A percentile compares a stretch with the other conserved stretches of the same genome.
Evolutionary conservation across 2,113 vertebrate species (phyloP).

Genomic region (Scortum barcoo): DNA sequence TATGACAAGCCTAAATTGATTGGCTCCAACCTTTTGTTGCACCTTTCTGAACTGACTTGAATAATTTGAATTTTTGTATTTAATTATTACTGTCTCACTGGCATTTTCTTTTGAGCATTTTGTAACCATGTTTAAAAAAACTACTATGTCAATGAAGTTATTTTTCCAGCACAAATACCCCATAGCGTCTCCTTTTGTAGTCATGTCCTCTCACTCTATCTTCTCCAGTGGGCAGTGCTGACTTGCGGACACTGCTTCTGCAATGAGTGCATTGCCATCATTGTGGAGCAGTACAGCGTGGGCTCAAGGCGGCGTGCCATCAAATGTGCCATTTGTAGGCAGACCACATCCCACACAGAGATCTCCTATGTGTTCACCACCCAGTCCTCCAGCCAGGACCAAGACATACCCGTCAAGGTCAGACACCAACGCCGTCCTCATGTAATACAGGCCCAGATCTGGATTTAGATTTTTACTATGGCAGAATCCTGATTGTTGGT

Average conservation of each 20-base stretch:
- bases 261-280: constrained; percentile 95
- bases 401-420: constrained; percentile 96
- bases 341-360: constrained; percentile 95
- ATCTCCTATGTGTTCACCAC: constrained; percentile 98
- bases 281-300: constrained; percentile 96
- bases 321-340: constrained; percentile 97
- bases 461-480: not conserved
- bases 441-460: not conserved
- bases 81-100: not conserved
- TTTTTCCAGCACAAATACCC: not conserved
- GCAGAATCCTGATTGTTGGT: not conserved
- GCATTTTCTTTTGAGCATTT: not conserved
- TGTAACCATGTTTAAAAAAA: not conserved
- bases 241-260: constrained; percentile 99
- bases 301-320: constrained; percentile 92
- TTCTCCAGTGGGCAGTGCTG: constrained; percentile 94
- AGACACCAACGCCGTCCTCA: constrained; percentile 3
- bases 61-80: not conserved
- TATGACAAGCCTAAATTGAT: too few species aligned
- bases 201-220: not conserved
- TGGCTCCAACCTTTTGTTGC: too few species aligned
- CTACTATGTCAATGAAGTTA: not conserved
- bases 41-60: not conserved
- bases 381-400: constrained; percentile 88
- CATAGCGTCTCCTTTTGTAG: too few species aligned